phyloP scores from a whole-genome alignment of 2,888 invertebrate genomes.

The Boloria euphrosyne region DNA sequence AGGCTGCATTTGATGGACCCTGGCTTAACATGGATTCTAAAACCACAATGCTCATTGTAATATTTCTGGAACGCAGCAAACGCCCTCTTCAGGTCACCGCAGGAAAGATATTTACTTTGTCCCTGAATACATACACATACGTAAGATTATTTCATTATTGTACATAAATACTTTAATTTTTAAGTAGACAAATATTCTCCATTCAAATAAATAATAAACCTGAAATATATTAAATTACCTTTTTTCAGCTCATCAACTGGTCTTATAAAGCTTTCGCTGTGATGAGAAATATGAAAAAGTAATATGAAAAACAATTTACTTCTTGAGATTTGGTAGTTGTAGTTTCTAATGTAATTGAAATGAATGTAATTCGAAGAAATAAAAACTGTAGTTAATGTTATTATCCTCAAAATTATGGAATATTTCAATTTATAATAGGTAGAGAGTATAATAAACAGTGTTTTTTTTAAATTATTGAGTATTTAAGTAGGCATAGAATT shows the following conservation, averaged over 20 bases:
- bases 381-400: too few relatives aligned
- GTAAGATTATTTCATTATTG: slow-evolving; percentile 55
- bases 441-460: too few relatives aligned
- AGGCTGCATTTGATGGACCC: slow-evolving; percentile 78
- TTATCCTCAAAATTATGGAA: too few relatives aligned
- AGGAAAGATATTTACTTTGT: slow-evolving; percentile 79
- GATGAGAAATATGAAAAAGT: slow-evolving; percentile 76
- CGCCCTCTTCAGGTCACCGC: slow-evolving; percentile 76
- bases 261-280: slow-evolving; percentile 79
- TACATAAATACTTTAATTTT: neutral
- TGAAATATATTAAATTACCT: slow-evolving; percentile 35
- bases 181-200: neutral
- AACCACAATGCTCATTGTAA: slow-evolving; percentile 63
- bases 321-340: too few relatives aligned
- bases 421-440: too few relatives aligned
- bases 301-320: slow-evolving; percentile 35
- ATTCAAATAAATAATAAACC: neutral
- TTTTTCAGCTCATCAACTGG: slow-evolving; percentile 78
- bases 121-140: slow-evolving; percentile 76
- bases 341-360: too few relatives aligned
- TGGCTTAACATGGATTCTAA: slow-evolving; percentile 68
- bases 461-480: too few relatives aligned
- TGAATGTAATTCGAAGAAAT: too few relatives aligned
- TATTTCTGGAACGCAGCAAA: slow-evolving; percentile 77
- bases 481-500: too few relatives aligned